phyloP scores from a whole-genome alignment of 53 echinoderm and acorn worm species.

The Zoroaster sp. region DNA sequence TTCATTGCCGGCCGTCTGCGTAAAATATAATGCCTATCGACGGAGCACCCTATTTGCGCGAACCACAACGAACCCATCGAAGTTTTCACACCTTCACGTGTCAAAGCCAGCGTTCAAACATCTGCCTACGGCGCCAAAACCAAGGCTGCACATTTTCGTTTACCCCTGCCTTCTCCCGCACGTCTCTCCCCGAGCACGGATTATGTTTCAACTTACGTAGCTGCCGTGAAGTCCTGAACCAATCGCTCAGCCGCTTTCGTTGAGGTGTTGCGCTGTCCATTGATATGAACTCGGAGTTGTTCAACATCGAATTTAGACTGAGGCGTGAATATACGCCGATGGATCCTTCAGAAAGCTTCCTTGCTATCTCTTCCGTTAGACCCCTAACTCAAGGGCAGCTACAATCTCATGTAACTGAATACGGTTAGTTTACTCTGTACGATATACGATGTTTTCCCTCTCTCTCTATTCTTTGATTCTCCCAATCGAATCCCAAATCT shows the following conservation, averaged over 20 bases:
- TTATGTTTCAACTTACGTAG: background rate
- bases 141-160: background rate
- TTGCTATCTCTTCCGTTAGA: background rate
- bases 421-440: background rate
- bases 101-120: slow-evolving; percentile 20
- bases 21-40: background rate
- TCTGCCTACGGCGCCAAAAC: slow-evolving; percentile 20
- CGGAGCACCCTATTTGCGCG: background rate
- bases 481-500: background rate
- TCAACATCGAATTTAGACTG: background rate
- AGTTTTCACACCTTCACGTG: slow-evolving; percentile 15
- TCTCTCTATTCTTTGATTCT: background rate
- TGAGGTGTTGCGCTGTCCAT: background rate
- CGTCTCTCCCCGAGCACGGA: background rate
- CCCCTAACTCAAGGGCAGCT: background rate
- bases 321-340: background rate
- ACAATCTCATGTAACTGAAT: background rate
- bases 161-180: background rate
- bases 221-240: background rate
- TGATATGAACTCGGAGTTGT: background rate
- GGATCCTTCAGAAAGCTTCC: background rate
- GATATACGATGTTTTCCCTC: background rate
- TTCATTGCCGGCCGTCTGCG: background rate
- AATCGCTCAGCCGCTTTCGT: background rate
- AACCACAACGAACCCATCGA: background rate